Conservation (phyloP, 2,888 invertebrate genomes). For the Eupithecia subfuscata region DNA sequence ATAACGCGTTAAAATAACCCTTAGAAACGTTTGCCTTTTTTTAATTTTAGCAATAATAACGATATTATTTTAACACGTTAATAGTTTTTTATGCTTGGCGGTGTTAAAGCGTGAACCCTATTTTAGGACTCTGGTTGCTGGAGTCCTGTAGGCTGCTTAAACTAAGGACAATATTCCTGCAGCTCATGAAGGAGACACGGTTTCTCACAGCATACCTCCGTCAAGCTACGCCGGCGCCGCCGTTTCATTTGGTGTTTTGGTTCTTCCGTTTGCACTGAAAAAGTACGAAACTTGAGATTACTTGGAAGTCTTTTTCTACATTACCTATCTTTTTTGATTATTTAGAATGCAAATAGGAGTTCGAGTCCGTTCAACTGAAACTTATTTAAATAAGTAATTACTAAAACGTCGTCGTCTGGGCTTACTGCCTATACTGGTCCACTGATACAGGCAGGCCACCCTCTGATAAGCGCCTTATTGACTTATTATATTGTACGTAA, state of each 20-base stretch:
- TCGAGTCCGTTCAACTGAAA: no score
- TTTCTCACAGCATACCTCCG: background rate
- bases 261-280: background rate
- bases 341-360: no score
- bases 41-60: no score
- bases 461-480: no score
- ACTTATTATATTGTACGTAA: no score
- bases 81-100: background rate
- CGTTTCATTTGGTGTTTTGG: background rate
- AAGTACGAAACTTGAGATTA: background rate
- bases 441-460: no score
- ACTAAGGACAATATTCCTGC: conserved; percentile 2
- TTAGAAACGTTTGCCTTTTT: no score
- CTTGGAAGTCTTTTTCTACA: background rate
- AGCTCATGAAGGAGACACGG: background rate
- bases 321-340: background rate
- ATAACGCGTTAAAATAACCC: no score
- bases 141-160: background rate
- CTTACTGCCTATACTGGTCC: no score
- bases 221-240: background rate
- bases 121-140: background rate
- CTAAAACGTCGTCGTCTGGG: no score
- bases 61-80: no score
- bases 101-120: background rate
- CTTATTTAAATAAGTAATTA: no score